A percentile compares a stretch with the other conserved stretches of the same genome.
Conservation (phyloP, 2,113 vertebrate genomes). For the Seriola dumerili region DNA sequence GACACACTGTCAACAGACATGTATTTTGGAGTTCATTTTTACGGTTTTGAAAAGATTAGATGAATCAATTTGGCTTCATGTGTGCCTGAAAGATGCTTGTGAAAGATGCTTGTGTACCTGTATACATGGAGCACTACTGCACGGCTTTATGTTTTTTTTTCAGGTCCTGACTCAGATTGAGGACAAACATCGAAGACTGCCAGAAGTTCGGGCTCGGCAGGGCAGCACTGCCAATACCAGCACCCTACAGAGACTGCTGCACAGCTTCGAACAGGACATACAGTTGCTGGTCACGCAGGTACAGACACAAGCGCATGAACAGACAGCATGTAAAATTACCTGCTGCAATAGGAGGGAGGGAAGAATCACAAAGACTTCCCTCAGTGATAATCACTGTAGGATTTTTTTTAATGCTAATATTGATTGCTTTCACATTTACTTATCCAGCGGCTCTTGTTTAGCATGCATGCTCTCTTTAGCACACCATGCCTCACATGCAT, state of each 20-base stretch:
- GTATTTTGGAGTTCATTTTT: too few relatives aligned
- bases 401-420: neutral
- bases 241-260: conserved; percentile 90
- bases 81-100: neutral
- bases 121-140: rapidly evolving
- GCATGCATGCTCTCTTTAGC: neutral
- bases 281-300: conserved; percentile 94
- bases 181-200: conserved; percentile 91
- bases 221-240: conserved; percentile 87
- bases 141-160: neutral
- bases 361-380: conserved; percentile 1
- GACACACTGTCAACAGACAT: too few relatives aligned
- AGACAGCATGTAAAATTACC: neutral
- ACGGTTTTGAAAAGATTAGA: too few relatives aligned
- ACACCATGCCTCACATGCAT: neutral
- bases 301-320: conserved; percentile 10
- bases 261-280: conserved; percentile 94
- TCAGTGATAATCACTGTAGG: neutral
- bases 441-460: neutral
- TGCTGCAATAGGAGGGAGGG: neutral
- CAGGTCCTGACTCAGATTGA: conserved; percentile 90
- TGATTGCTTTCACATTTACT: neutral
- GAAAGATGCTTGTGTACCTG: neutral
- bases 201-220: conserved; percentile 86
- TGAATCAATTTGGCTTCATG: neutral